Base-by-base conservation (phyloP, 2,888 invertebrate genomes). In the Nephrotoma appendiculata region DNA sequence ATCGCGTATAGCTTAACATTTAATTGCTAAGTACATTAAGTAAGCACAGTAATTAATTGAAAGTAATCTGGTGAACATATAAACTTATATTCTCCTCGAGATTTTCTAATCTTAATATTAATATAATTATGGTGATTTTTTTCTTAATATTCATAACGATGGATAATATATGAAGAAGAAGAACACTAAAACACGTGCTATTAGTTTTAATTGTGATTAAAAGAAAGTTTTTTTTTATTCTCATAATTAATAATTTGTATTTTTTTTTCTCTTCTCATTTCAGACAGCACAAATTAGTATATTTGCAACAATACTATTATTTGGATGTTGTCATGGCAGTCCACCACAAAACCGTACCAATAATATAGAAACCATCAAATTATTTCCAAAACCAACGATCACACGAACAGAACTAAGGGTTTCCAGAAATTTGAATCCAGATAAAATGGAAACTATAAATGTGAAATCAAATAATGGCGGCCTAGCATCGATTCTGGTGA, bases 401-500 rank as follows among this genome's bases (percentile, higher is more conserved):
- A 94, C 96, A 41, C 93, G 96, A 87, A 96, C 96, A 0, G 95
- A 96, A 90, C 92, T 96, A 83, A 95, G 96, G 90, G 96, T 96
- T 31, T 94, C 96, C 1, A 93, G 96, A 88, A 96, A 95, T 90
- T 92, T 96, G 15, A 94, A 95, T 90, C 96, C 96, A 0, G 95
- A 95, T 41, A 94, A 95, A 88, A 96, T 95, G 85, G 95, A 96
- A 90, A 95, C 96, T 48, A 91, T 96, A 83, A 95, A 95, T 89
- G 96, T 97, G 0, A 93, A 95, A 89, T 96, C 96, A 0, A 94
- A 94, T 89, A 94, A 95, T 41, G 97, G 97, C 2, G 95, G 94
- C 87, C 92, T 96, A 41, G 96, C 96, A 0, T 96, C 96, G 89
- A 92, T 97, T 11, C 95, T 96, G 83, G 95, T 96, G 5, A 96